phyloP scores from a whole-genome alignment of 1,140 invertebrate genomes.

The Drosophila tsacasi region DNA sequence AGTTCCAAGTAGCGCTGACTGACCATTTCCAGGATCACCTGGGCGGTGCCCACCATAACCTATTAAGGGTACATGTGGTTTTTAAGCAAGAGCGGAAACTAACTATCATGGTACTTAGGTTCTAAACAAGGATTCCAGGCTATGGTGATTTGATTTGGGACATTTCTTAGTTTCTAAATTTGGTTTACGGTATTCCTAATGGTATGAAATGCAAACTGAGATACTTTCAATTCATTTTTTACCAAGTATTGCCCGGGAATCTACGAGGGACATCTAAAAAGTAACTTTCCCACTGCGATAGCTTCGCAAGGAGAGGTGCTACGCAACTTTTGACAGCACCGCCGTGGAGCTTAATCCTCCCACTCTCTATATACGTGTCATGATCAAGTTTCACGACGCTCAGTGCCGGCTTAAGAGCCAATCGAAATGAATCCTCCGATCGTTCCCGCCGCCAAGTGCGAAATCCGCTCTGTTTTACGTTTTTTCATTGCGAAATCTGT shows the following conservation, averaged over 20 bases:
- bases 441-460: no score
- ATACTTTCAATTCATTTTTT: not conserved
- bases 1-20: constrained; percentile 88
- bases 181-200: not conserved
- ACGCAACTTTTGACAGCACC: no score
- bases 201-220: not conserved
- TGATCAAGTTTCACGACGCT: no score
- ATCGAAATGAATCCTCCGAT: no score
- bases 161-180: not conserved
- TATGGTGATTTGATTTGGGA: not conserved
- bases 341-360: no score
- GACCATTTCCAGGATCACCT: constrained; percentile 92
- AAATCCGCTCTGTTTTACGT: no score
- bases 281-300: no score
- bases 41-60: constrained; percentile 94
- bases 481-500: no score
- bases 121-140: not conserved
- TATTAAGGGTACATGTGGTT: constrained; percentile 69
- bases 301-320: no score
- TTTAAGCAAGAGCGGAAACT: not conserved
- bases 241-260: not conserved
- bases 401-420: no score
- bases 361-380: no score
- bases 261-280: no score
- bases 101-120: not conserved